Conservation (phyloP, 2,888 invertebrate genomes). For the Synanthedon formicaeformis region DNA sequence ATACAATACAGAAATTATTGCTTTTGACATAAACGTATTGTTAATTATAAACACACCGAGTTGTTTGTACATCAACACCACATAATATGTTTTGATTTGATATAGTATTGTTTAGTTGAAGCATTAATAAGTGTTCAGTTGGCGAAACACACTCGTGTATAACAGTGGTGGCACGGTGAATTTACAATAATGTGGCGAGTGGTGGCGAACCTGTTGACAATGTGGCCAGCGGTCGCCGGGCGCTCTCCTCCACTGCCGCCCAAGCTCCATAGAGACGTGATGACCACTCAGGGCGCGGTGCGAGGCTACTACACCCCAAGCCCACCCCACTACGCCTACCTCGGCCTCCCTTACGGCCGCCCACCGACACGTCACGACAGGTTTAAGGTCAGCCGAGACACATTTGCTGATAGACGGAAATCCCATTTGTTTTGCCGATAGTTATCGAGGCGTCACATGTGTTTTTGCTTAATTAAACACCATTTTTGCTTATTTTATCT, state of each 20-base stretch:
- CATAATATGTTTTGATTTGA: too few relatives aligned
- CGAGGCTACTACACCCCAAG: slow-evolving; percentile 40
- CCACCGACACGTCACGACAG: slow-evolving; percentile 30
- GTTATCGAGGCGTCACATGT: slow-evolving; percentile 3
- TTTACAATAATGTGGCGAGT: slow-evolving; percentile 1
- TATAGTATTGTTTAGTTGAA: too few relatives aligned
- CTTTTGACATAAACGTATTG: too few relatives aligned
- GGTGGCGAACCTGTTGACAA: slow-evolving; percentile 8
- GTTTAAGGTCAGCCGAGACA: slow-evolving; percentile 45
- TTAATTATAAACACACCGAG: too few relatives aligned
- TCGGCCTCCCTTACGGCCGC: slow-evolving; percentile 54
- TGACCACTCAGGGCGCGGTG: slow-evolving; percentile 38
- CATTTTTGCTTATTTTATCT: too few relatives aligned
- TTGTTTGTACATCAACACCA: too few relatives aligned
- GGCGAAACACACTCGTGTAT: not conserved
- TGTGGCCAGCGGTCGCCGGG: slow-evolving; percentile 8
- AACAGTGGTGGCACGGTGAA: not conserved
- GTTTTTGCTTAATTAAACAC: too few relatives aligned
- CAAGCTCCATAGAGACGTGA: slow-evolving; percentile 34
- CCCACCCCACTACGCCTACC: slow-evolving; percentile 46
- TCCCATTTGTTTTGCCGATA: slow-evolving; percentile 23
- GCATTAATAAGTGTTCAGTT: not conserved
- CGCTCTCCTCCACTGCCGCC: slow-evolving; percentile 8
- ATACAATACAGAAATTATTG: too few relatives aligned
- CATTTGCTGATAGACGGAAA: slow-evolving; percentile 26